Percentiles rank a stretch among this genome's conserved stretches.
Conservation (phyloP, 2,113 vertebrate genomes). For the Ictalurus punctatus region DNA sequence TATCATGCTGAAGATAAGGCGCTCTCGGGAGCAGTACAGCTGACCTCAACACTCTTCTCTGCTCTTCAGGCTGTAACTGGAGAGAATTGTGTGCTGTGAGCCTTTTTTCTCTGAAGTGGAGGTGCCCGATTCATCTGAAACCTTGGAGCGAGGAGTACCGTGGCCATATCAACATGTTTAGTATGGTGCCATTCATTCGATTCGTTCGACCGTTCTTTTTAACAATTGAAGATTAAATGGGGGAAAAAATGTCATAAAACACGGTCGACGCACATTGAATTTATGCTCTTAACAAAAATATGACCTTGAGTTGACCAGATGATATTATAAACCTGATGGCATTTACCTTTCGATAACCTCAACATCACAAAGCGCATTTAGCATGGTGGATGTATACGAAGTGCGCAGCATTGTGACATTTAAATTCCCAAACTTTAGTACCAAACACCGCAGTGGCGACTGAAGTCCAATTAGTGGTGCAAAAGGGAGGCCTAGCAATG, state of each 20-base stretch:
- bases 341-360: conserved; percentile 20
- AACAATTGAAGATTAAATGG: too few species aligned
- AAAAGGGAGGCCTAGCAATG: conserved; percentile 66
- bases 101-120: background rate
- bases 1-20: conserved; percentile 18
- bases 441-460: background rate
- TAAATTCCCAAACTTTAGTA: conserved; percentile 8
- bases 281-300: background rate
- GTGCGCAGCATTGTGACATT: conserved; percentile 6
- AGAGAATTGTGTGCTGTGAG: background rate
- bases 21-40: conserved; percentile 11
- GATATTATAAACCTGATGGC: conserved; percentile 12
- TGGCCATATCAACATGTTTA: background rate
- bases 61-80: conserved; percentile 26
- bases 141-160: background rate
- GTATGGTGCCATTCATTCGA: background rate
- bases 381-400: background rate
- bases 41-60: conserved; percentile 37
- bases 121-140: background rate
- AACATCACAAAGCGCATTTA: background rate
- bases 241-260: too few species aligned
- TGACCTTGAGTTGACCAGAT: conserved; percentile 19
- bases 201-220: background rate
- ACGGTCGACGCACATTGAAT: background rate
- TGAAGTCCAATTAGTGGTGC: conserved; percentile 61